Percentiles rank a stretch among this genome's conserved stretches.
Conservation (phyloP, 2,797 vertebrate genomes). For the Hephaestus fuliginosus region DNA sequence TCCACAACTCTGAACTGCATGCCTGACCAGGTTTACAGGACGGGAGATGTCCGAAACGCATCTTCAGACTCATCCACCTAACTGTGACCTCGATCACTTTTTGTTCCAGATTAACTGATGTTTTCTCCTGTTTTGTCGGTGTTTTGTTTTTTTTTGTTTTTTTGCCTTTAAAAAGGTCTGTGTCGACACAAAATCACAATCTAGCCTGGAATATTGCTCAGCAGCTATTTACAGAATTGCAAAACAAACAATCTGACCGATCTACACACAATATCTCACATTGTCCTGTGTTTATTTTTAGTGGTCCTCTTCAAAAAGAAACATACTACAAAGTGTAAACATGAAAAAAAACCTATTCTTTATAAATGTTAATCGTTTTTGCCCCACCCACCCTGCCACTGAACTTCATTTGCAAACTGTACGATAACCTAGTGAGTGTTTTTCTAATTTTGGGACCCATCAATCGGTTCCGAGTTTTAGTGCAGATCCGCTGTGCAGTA, state of each 20-base stretch:
- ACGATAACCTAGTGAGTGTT: conserved; percentile 75
- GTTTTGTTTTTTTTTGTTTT: conserved; percentile 19
- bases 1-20: conserved; percentile 59
- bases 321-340: conserved; percentile 83
- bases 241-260: conserved; percentile 74
- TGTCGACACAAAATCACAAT: conserved; percentile 78
- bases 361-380: conserved; percentile 68
- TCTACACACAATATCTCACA: conserved; percentile 79
- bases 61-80: conserved; percentile 54
- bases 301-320: conserved; percentile 85
- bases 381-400: conserved; percentile 28
- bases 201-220: conserved; percentile 84
- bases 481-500: conserved; percentile 78
- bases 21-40: conserved; percentile 63
- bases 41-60: conserved; percentile 43
- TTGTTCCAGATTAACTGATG: conserved; percentile 53
- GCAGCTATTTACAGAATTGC: conserved; percentile 86
- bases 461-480: conserved; percentile 68
- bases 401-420: conserved; percentile 71
- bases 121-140: conserved; percentile 25
- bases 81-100: conserved; percentile 50
- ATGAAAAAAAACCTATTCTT: conserved; percentile 69
- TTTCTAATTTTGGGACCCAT: conserved; percentile 71
- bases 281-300: conserved; percentile 79
- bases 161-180: conserved; percentile 54